Percentiles rank a stretch among this genome's conserved stretches.
phyloP scores from a whole-genome alignment of 1,140 invertebrate species.

The Drosophila athabasca region DNA sequence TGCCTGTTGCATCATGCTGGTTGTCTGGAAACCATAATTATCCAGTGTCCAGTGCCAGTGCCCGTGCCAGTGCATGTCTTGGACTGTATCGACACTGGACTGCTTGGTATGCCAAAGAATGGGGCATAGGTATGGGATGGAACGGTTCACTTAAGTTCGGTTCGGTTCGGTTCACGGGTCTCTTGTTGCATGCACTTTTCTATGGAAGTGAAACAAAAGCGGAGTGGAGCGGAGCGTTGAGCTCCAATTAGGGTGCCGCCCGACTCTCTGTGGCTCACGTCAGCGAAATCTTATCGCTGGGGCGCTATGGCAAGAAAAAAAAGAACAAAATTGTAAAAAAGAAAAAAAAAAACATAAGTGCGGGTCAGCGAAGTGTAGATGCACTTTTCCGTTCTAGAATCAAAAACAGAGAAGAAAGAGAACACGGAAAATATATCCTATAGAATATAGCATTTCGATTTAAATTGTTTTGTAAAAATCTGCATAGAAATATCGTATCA shows the following conservation, averaged over 20 bases:
- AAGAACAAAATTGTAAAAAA: too few species aligned
- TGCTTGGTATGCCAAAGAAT: conserved; percentile 45
- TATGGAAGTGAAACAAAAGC: conserved; percentile 80
- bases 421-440: background rate
- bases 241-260: conserved; percentile 74
- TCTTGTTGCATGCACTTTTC: conserved; percentile 80
- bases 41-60: conserved; percentile 7
- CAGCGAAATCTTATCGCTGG: conserved; percentile 78
- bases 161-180: conserved; percentile 67
- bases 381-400: too few species aligned
- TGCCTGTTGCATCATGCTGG: conserved; percentile 52
- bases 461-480: too few species aligned
- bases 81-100: conserved; percentile 47
- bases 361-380: too few species aligned
- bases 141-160: conserved; percentile 25
- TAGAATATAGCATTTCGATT: background rate
- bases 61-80: conserved; percentile 50
- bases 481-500: background rate
- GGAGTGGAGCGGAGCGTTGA: conserved; percentile 76
- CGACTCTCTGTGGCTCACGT: conserved; percentile 53
- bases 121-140: conserved; percentile 22
- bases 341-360: too few species aligned
- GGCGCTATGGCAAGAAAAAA: conserved; percentile 45
- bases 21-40: conserved; percentile 38
- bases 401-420: background rate